Conservation (phyloP, 2,888 invertebrate genomes). For the Sphinx pinastri region DNA sequence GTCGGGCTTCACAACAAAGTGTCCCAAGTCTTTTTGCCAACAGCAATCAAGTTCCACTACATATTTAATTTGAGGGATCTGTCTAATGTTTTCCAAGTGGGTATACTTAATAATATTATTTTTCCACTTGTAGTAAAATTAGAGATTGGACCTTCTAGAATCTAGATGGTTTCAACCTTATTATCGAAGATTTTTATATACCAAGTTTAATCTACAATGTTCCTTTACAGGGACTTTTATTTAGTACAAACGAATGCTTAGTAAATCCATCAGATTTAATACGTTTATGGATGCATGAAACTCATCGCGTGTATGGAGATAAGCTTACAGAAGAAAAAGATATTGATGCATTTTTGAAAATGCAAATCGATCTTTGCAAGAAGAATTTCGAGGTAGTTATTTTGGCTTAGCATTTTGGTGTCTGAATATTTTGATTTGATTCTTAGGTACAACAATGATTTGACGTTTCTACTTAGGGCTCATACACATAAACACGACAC, state of each 20-base stretch:
- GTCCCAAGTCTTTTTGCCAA: constrained; percentile 94
- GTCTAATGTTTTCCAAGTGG: constrained; percentile 94
- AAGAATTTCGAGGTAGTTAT: constrained; percentile 92
- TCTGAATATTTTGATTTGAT: too few relatives aligned
- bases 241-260: constrained; percentile 94
- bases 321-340: constrained; percentile 96
- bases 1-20: constrained; percentile 94
- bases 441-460: too few relatives aligned
- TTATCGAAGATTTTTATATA: background rate
- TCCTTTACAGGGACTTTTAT: constrained; percentile 90
- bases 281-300: constrained; percentile 96
- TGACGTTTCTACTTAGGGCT: too few relatives aligned
- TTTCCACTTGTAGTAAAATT: background rate
- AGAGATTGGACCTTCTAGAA: too few relatives aligned
- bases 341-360: constrained; percentile 94
- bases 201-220: background rate
- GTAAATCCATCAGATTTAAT: constrained; percentile 92
- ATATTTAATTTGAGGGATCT: constrained; percentile 97
- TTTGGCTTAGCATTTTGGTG: background rate
- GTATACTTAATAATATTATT: constrained; percentile 61
- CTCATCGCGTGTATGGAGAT: constrained; percentile 96
- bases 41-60: constrained; percentile 98
- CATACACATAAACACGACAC: too few relatives aligned
- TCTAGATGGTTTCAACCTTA: too few relatives aligned
- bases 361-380: constrained; percentile 95